Evolutionary conservation across 2,797 vertebrate genomes (phyloP), one percentile per base, ranked within the genome.

Genomic region (Falco rusticolus): DNA sequence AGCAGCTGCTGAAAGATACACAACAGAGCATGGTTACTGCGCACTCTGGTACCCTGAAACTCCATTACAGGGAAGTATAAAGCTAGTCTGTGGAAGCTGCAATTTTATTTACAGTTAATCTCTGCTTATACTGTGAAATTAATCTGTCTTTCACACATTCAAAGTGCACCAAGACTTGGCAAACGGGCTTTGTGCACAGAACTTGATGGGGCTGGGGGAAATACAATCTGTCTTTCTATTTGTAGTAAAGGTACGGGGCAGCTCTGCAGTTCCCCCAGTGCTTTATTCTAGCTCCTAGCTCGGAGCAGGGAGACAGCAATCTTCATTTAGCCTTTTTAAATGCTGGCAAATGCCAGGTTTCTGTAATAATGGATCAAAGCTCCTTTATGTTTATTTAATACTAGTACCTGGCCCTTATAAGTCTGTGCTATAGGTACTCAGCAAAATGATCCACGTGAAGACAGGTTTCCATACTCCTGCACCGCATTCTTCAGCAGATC

Each of bases 41-140:
- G 18, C 68, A 83, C 88, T 10, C 89, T 83, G 84, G 83, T 80
- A 80, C 90, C 34, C 78, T 47, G 82, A 83, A 96, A 96, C 74
- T 85, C 90, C 94, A 95, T 97, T 96, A 90, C 65, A 51, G 77
- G 21, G 31, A 79, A 96, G 81, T 54, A 81, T 45, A 91, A 80
- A 96, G 86, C 90, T 37, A 65, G 47, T 22, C 9, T 39, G 61
- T 70, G 83, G 86, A 81, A 89, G 93, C 1, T 90, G 88, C 90
- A 95, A 94, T 95, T 96, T 96, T 96, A 96, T 96, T 97, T 97
- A 94, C 93, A 89, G 95, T 93, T 96, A 95, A 97, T 97, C 94
- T 96, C 87, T 95, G 90, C 81, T 92, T 94, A 94, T 72, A 79
- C 57, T 93, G 96, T 92, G 95, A 96, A 97, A 97, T 95, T 96